Evolutionary conservation across 2,888 invertebrate species (phyloP).

Genomic region (Leucozona laternaria): DNA sequence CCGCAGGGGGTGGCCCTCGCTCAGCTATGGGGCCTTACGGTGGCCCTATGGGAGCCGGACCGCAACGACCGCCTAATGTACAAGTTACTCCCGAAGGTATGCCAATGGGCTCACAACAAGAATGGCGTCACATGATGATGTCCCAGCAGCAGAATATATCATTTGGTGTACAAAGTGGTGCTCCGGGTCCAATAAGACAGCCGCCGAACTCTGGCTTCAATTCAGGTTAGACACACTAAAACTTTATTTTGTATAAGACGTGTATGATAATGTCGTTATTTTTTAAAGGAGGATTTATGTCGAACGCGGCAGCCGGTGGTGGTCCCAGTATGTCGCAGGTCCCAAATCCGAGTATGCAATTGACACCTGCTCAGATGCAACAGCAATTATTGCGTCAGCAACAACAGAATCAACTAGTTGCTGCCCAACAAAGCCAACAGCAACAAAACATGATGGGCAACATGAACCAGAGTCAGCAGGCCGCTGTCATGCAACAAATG

Average conservation of each 20-base stretch:
- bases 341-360: slow-evolving; percentile 81
- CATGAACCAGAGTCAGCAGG: slow-evolving; percentile 72
- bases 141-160: slow-evolving; percentile 84
- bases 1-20: slow-evolving; percentile 81
- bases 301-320: slow-evolving; percentile 77
- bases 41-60: slow-evolving; percentile 83
- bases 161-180: slow-evolving; percentile 77
- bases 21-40: slow-evolving; percentile 81
- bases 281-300: slow-evolving; percentile 81
- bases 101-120: slow-evolving; percentile 83
- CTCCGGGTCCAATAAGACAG: slow-evolving; percentile 81
- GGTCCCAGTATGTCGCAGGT: slow-evolving; percentile 76
- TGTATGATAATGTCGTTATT: background rate
- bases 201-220: slow-evolving; percentile 81
- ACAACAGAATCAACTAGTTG: slow-evolving; percentile 80
- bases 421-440: slow-evolving; percentile 82
- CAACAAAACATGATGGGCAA: slow-evolving; percentile 71
- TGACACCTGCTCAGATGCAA: slow-evolving; percentile 85
- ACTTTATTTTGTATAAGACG: background rate
- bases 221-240: slow-evolving; percentile 77
- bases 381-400: slow-evolving; percentile 83
- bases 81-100: slow-evolving; percentile 86
- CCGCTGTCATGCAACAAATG: slow-evolving; percentile 80
- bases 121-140: slow-evolving; percentile 84
- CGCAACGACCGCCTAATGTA: slow-evolving; percentile 86